Percentiles rank a stretch among this genome's conserved stretches.
Evolutionary conservation across 2,888 invertebrate genomes (phyloP).

Genomic region (Leptinotarsa haldemani): DNA sequence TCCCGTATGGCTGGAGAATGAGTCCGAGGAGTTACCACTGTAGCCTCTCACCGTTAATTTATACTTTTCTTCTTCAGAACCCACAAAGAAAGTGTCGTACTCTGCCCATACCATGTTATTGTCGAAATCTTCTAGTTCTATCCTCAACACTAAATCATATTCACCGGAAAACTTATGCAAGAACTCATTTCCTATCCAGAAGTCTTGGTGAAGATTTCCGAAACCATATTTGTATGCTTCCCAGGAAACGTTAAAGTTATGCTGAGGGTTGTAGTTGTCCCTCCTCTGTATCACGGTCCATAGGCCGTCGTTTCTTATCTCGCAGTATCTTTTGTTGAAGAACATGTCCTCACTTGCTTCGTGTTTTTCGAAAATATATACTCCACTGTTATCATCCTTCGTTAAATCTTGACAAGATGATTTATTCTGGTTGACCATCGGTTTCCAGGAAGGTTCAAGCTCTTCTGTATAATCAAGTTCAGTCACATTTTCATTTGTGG

Average conservation of each 20-base stretch:
- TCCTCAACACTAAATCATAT: conserved; percentile 65
- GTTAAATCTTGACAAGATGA: conserved; percentile 64
- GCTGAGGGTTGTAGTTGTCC: conserved; percentile 61
- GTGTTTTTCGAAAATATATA: conserved; percentile 60
- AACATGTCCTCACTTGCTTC: conserved; percentile 58
- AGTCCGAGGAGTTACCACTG: conserved; percentile 69
- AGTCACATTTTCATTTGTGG: not conserved
- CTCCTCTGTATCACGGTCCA: conserved; percentile 71
- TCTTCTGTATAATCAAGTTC: not conserved
- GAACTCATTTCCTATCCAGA: conserved; percentile 73
- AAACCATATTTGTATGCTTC: conserved; percentile 71
- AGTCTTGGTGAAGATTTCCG: conserved; percentile 68
- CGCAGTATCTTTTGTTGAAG: conserved; percentile 67
- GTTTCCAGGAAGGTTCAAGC: conserved; percentile 36
- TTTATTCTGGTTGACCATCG: conserved; percentile 49
- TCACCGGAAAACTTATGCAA: conserved; percentile 66
- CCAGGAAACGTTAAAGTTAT: conserved; percentile 71
- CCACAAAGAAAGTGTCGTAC: conserved; percentile 62
- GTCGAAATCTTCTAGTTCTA: conserved; percentile 69
- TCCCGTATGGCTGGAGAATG: conserved; percentile 68
- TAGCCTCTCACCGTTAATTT: conserved; percentile 67
- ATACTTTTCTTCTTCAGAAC: conserved; percentile 65
- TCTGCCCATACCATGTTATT: conserved; percentile 67
- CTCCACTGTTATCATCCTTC: conserved; percentile 62
- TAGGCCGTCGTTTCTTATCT: conserved; percentile 65